These are phyloP conservation scores for Protosalanx chinensis DNA, from an alignment of 2,797 vertebrate genomes.

Conservation along the genomic window DNA sequence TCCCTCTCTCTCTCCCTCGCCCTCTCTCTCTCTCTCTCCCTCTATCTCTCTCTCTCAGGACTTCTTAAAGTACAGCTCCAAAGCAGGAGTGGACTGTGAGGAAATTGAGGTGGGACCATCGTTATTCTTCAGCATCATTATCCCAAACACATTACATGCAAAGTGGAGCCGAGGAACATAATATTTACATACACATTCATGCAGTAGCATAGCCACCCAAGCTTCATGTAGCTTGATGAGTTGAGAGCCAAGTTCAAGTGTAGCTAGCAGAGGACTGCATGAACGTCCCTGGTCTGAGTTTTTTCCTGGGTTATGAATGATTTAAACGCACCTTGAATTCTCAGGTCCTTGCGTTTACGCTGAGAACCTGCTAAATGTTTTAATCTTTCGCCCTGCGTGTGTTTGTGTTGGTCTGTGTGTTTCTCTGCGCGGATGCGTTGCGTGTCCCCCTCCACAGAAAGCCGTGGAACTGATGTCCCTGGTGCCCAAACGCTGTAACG, in stretches of 20 bases:
- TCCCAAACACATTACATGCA: no score
- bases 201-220: neutral
- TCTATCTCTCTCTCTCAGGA: constrained; percentile 67
- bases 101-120: constrained; percentile 80
- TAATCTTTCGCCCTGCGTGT: neutral
- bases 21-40: neutral
- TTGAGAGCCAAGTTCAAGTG: no score
- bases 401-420: neutral
- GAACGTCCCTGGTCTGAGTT: neutral
- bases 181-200: neutral
- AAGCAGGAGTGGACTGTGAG: constrained; percentile 89
- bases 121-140: neutral
- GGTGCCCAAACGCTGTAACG: constrained; percentile 97
- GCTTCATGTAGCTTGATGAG: no score
- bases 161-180: no score
- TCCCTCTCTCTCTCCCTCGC: neutral
- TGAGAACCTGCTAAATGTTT: neutral
- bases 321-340: neutral
- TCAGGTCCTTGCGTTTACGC: neutral
- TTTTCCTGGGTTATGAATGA: neutral
- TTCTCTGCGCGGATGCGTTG: constrained; percentile 10
- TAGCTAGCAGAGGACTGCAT: neutral
- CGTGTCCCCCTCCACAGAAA: constrained; percentile 75
- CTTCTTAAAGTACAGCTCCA: constrained; percentile 91
- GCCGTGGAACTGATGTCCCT: constrained; percentile 94